Conservation (phyloP, 2,797 vertebrate genomes). For the Coregonus sp. region DNA sequence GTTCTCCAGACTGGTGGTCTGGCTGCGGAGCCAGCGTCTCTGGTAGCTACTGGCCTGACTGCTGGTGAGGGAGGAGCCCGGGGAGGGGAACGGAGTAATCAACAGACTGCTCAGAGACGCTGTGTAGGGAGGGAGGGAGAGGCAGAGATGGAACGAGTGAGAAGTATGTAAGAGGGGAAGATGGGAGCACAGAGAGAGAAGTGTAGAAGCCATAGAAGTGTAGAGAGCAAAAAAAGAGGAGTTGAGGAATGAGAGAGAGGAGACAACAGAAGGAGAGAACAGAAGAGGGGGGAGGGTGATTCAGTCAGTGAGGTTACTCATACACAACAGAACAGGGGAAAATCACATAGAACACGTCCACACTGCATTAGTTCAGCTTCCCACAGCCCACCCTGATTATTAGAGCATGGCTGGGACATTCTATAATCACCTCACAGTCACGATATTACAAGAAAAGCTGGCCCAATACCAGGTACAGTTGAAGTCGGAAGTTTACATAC, state of each 20-base stretch:
- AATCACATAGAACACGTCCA: slow-evolving; percentile 3
- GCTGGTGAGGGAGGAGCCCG: slow-evolving; percentile 93
- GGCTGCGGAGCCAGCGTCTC: slow-evolving; percentile 94
- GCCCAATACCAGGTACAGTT: background rate
- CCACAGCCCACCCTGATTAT: background rate
- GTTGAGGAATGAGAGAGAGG: background rate
- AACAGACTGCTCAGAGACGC: slow-evolving; percentile 96
- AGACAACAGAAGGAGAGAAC: slow-evolving; percentile 33
- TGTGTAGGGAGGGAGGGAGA: slow-evolving; percentile 55
- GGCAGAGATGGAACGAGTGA: background rate
- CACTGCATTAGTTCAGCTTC: slow-evolving; percentile 19
- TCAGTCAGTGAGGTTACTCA: slow-evolving; percentile 39
- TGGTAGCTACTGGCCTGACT: slow-evolving; percentile 98
- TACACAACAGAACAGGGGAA: slow-evolving; percentile 1
- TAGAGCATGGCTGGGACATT: background rate
- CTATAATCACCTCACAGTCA: background rate
- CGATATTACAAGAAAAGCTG: background rate
- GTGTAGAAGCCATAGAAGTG: background rate
- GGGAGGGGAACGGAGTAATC: slow-evolving; percentile 94
- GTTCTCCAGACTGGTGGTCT: slow-evolving; percentile 97
- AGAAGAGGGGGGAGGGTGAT: slow-evolving; percentile 21
- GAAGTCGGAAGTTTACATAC: no score
- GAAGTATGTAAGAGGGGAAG: slow-evolving; percentile 1
- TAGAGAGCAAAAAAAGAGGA: slow-evolving; percentile 7
- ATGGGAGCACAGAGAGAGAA: background rate